A percentile compares a stretch with the other conserved stretches of the same genome.
phyloP scores from a whole-genome alignment of 2,113 vertebrate genomes.

The Gobio gobio region DNA sequence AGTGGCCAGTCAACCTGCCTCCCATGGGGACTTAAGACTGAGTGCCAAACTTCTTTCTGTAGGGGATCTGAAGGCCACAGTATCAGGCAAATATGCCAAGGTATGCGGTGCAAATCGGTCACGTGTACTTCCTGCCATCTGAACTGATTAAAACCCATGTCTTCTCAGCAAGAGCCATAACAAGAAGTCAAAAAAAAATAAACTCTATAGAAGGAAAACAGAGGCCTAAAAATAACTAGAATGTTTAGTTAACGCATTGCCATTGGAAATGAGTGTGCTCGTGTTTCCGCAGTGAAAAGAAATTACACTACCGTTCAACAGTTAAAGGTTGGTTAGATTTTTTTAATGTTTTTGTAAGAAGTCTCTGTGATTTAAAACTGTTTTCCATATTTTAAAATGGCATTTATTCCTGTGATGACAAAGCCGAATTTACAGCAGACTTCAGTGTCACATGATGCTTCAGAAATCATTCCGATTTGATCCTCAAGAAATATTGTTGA shows the following conservation, averaged over 20 bases:
- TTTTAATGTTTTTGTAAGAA: neutral
- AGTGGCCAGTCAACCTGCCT: neutral
- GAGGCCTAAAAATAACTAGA: slow-evolving; percentile 57
- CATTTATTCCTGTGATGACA: too few species aligned
- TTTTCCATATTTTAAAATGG: too few species aligned
- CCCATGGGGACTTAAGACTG: slow-evolving; percentile 4
- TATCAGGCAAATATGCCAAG: slow-evolving; percentile 31
- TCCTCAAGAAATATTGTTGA: too few species aligned
- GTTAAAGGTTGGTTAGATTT: neutral
- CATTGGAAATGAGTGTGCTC: neutral
- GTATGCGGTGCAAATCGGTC: slow-evolving; percentile 17
- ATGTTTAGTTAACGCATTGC: neutral
- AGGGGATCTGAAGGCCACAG: neutral
- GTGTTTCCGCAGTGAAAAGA: neutral
- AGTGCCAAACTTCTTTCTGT: neutral
- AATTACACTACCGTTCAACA: neutral
- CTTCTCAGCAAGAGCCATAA: slow-evolving; percentile 40
- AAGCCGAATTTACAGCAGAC: too few species aligned
- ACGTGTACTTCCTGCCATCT: slow-evolving; percentile 60
- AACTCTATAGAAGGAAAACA: neutral
- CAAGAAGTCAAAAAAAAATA: slow-evolving; percentile 30
- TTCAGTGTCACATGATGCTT: too few species aligned
- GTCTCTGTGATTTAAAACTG: neutral
- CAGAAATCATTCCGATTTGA: too few species aligned
- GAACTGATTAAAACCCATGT: slow-evolving; percentile 50